These are phyloP conservation scores for Agapornis roseicollis DNA, from an alignment of 2,113 vertebrate species.

Conservation along the genomic window DNA sequence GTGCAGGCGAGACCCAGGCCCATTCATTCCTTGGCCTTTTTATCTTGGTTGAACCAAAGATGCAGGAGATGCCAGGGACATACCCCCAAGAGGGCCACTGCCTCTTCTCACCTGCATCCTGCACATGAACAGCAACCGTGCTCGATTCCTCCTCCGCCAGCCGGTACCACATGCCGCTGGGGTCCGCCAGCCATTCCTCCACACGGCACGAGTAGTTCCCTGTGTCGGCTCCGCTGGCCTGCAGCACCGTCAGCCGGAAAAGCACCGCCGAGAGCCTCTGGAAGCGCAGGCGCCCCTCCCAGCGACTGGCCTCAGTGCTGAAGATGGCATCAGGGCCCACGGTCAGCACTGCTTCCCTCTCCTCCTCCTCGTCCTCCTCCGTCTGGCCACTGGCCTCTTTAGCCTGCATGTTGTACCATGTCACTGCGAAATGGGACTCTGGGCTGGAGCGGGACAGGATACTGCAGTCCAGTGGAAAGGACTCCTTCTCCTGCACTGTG, in stretches of 20 bases:
- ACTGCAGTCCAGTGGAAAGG: slow-evolving; percentile 88
- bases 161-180: slow-evolving; percentile 89
- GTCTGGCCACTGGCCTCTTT: not conserved
- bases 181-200: slow-evolving; percentile 93
- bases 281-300: slow-evolving; percentile 88
- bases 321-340: slow-evolving; percentile 80
- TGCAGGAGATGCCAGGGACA: fast-evolving
- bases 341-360: slow-evolving; percentile 54
- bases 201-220: slow-evolving; percentile 92
- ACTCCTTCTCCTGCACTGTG: slow-evolving; percentile 82
- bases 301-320: slow-evolving; percentile 82
- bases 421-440: slow-evolving; percentile 90
- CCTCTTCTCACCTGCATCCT: slow-evolving; percentile 80
- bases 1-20: not conserved
- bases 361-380: not conserved
- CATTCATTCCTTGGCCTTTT: not conserved
- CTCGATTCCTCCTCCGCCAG: slow-evolving; percentile 89
- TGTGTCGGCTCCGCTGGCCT: slow-evolving; percentile 74
- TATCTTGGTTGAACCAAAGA: not conserved
- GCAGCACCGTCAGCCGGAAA: slow-evolving; percentile 89
- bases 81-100: fast-evolving
- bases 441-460: slow-evolving; percentile 88
- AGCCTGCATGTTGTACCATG: slow-evolving; percentile 85
- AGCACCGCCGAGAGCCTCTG: slow-evolving; percentile 84
- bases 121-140: slow-evolving; percentile 81